These are phyloP conservation scores for Catocala fraxini DNA, from an alignment of 2,888 invertebrate genomes.

Conservation along the genomic window DNA sequence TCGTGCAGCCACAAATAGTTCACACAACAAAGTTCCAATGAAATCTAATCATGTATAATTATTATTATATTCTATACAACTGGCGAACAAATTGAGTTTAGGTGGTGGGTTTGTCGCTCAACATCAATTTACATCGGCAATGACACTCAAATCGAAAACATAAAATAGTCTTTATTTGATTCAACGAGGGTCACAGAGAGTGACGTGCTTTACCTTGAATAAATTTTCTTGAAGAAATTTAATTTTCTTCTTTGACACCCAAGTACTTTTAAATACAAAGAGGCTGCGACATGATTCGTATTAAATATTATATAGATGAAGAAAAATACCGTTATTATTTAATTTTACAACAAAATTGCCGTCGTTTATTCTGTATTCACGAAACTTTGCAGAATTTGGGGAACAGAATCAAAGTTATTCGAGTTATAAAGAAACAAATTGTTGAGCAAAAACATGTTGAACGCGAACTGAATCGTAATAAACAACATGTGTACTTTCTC, in stretches of 20 bases:
- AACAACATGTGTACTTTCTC: background rate
- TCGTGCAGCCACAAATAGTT: background rate
- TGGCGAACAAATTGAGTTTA: conserved; percentile 22
- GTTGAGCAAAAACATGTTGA: conserved; percentile 1
- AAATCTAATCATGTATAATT: conserved; percentile 9
- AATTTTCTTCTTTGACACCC: conserved; percentile 50
- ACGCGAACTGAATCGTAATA: background rate
- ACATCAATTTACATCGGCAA: conserved; percentile 32
- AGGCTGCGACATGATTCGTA: conserved; percentile 20
- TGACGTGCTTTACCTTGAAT: conserved; percentile 55
- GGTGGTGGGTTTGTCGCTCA: conserved; percentile 27
- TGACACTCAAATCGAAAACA: conserved; percentile 32
- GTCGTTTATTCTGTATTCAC: background rate
- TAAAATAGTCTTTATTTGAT: conserved; percentile 48
- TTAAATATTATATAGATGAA: conserved; percentile 10
- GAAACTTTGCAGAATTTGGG: background rate
- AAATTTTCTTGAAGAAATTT: conserved; percentile 59
- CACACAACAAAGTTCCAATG: conserved; percentile 4
- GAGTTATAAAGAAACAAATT: conserved; percentile 3
- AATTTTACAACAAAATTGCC: conserved; percentile 2
- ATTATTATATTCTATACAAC: conserved; percentile 24
- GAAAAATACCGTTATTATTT: conserved; percentile 2
- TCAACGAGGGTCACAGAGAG: conserved; percentile 36
- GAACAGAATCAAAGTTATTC: background rate
- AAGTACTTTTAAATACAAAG: conserved; percentile 38